These are phyloP conservation scores for Periophthalmus modestus DNA, from an alignment of 2,113 vertebrate genomes.

Conservation along the genomic window DNA sequence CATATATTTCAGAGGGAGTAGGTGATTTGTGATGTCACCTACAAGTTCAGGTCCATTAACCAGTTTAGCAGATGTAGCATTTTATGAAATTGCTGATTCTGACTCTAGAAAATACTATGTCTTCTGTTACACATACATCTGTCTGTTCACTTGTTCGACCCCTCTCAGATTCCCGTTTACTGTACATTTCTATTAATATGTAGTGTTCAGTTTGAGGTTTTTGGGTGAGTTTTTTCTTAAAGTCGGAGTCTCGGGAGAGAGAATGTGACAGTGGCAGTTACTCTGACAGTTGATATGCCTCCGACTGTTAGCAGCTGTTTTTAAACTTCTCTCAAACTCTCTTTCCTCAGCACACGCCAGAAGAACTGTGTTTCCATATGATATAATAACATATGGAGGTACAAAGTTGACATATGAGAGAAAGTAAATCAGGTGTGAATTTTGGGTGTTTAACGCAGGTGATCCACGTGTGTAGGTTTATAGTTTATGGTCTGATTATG, in stretches of 20 bases:
- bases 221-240: slow-evolving; percentile 34
- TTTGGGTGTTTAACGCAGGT: neutral
- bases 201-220: slow-evolving; percentile 32
- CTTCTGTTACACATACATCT: neutral
- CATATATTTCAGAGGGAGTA: no score
- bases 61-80: no score
- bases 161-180: slow-evolving; percentile 15
- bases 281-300: slow-evolving; percentile 69
- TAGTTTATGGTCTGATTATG: neutral
- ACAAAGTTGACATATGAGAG: neutral
- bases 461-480: neutral
- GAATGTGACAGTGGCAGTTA: slow-evolving; percentile 68
- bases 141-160: neutral
- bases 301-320: slow-evolving; percentile 67
- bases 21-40: neutral
- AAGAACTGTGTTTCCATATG: slow-evolving; percentile 5
- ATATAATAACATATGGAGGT: neutral
- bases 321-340: slow-evolving; percentile 43
- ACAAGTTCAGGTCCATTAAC: neutral
- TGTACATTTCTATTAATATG: slow-evolving; percentile 38
- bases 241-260: slow-evolving; percentile 62
- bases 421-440: neutral
- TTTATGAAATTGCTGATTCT: neutral
- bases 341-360: slow-evolving; percentile 10
- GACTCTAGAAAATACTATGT: neutral